A percentile compares a stretch with the other conserved stretches of the same genome.
Evolutionary conservation across 2,113 vertebrate genomes (phyloP).

Genomic region (Lontra canadensis): DNA sequence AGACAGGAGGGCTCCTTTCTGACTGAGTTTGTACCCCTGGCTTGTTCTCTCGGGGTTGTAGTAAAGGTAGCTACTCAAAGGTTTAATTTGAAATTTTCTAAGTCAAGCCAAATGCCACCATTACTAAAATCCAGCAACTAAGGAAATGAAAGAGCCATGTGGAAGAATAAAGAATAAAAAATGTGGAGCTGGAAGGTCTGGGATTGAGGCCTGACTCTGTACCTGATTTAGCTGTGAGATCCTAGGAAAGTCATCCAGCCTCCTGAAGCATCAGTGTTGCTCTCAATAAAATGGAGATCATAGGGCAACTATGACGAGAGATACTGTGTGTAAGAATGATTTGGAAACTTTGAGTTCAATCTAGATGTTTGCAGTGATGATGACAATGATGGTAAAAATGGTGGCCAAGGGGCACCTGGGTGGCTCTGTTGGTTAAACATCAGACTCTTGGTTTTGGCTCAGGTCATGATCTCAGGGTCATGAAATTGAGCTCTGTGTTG

Average conservation of each 20-base stretch:
- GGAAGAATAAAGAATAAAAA: background rate
- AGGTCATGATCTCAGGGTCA: background rate
- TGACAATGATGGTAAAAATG: background rate
- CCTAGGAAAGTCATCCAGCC: background rate
- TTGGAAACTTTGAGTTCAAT: background rate
- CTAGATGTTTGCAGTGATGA: background rate
- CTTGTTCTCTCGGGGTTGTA: background rate
- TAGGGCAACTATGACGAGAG: background rate
- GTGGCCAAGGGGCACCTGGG: background rate
- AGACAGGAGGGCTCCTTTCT: background rate
- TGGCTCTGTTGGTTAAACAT: background rate
- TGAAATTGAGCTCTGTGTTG: rapidly evolving
- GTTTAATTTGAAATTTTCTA: conserved; percentile 8
- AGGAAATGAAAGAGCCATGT: background rate
- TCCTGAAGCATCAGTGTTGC: background rate
- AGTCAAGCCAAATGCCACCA: background rate
- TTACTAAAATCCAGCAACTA: background rate
- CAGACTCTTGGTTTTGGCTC: background rate
- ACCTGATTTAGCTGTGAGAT: background rate
- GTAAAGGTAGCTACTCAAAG: background rate
- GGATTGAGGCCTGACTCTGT: background rate
- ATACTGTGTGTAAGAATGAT: background rate
- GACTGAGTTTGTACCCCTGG: background rate
- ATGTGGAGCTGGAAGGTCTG: background rate
- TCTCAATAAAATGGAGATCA: background rate